Conservation (phyloP, 2,113 vertebrate genomes). For the Herpetotheres cachinnans region DNA sequence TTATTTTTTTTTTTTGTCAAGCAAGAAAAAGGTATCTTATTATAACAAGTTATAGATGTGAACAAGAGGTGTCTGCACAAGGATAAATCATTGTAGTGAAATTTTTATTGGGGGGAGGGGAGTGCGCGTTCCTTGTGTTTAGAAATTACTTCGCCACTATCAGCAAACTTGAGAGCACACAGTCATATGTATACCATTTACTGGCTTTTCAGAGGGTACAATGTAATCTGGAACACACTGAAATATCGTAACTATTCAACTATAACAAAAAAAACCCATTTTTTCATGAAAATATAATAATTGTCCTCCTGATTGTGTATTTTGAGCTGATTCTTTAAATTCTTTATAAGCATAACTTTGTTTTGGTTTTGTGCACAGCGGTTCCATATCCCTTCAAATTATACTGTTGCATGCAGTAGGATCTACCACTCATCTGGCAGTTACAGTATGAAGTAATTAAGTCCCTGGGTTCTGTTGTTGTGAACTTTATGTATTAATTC, state of each 20-base stretch:
- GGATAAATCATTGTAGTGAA: not conserved
- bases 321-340: not conserved
- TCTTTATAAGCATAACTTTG: not conserved
- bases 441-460: not conserved
- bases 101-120: not conserved
- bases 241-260: not conserved
- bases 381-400: not conserved
- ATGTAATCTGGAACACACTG: not conserved
- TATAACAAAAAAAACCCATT: not conserved
- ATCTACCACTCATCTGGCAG: not conserved
- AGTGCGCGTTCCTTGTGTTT: not conserved
- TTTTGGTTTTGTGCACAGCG: not conserved
- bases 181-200: not conserved
- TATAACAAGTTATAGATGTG: not conserved
- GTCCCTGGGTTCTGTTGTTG: not conserved
- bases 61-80: not conserved
- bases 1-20: not conserved
- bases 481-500: not conserved
- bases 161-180: not conserved
- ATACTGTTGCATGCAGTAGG: not conserved
- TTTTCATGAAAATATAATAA: not conserved
- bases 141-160: not conserved
- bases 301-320: not conserved
- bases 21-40: not conserved
- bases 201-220: not conserved